phyloP scores from a whole-genome alignment of 2,888 invertebrate species.

The Plebejus anna region DNA sequence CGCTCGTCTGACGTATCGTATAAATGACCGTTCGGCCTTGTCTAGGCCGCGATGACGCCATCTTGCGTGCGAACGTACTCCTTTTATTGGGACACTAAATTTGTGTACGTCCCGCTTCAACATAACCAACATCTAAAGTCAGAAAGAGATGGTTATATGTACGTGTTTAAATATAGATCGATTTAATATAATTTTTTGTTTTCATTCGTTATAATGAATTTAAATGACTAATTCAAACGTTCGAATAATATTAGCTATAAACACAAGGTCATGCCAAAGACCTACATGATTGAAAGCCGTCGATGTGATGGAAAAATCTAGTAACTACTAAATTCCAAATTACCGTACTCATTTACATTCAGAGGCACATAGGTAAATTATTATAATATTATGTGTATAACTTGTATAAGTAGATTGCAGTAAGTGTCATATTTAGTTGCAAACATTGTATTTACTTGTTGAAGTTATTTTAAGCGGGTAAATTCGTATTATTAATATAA shows the following conservation, averaged over 20 bases:
- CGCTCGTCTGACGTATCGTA: conserved; percentile 67
- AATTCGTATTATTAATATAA: neutral
- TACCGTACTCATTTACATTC: neutral
- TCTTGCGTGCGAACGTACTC: conserved; percentile 67
- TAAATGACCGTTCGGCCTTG: conserved; percentile 77
- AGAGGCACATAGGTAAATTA: neutral
- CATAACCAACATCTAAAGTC: conserved; percentile 34
- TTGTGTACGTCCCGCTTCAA: conserved; percentile 56
- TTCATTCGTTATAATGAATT: conserved; percentile 7
- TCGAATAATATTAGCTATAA: neutral
- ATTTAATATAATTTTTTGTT: neutral
- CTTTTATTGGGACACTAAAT: conserved; percentile 67
- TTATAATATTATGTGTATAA: no score
- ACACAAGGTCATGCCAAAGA: neutral
- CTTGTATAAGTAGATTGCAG: neutral
- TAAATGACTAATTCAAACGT: neutral
- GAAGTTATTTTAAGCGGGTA: neutral
- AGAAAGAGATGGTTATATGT: conserved; percentile 31
- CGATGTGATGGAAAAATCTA: neutral
- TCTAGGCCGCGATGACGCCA: conserved; percentile 79
- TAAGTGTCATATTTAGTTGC: neutral
- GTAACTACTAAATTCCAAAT: neutral
- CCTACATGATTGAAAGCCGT: neutral
- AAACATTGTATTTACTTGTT: neutral
- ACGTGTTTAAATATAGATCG: conserved; percentile 20